A percentile compares a stretch with the other conserved stretches of the same genome.
These are phyloP conservation scores for Nomia melanderi DNA, from an alignment of 1,140 invertebrate genomes.

Conservation along the genomic window DNA sequence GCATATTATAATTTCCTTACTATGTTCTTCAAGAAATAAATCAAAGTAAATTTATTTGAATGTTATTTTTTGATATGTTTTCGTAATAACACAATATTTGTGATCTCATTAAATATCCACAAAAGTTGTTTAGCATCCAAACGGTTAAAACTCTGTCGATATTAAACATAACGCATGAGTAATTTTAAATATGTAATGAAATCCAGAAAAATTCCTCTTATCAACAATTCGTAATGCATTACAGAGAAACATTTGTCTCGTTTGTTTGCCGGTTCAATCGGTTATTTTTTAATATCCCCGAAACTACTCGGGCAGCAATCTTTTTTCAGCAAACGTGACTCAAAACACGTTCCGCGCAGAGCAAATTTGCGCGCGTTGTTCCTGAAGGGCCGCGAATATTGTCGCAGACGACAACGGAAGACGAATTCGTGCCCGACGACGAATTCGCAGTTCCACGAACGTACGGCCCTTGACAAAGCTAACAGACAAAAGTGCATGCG, in stretches of 20 bases:
- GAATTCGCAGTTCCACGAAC: constrained; percentile 52
- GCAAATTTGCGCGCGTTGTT: background rate
- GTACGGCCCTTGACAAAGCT: constrained; percentile 10
- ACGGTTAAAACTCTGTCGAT: no score
- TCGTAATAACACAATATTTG: no score
- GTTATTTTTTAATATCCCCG: background rate
- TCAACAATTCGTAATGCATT: no score
- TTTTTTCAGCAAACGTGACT: constrained; percentile 1
- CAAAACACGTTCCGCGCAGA: background rate
- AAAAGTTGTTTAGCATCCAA: no score
- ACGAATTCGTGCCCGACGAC: constrained; percentile 41
- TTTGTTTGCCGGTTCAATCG: background rate
- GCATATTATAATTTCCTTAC: no score
- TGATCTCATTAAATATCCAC: no score
- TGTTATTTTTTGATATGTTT: no score
- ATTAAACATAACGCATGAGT: no score
- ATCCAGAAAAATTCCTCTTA: no score
- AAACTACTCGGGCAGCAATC: background rate
- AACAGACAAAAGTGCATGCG: constrained; percentile 33
- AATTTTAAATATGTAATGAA: no score
- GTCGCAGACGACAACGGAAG: constrained; percentile 30
- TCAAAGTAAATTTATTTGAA: no score
- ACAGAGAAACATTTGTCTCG: background rate
- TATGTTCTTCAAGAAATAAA: no score
- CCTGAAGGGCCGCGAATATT: constrained; percentile 17